phyloP scores from a whole-genome alignment of 2,797 vertebrate genomes.

The Lutjanus campechanus region DNA sequence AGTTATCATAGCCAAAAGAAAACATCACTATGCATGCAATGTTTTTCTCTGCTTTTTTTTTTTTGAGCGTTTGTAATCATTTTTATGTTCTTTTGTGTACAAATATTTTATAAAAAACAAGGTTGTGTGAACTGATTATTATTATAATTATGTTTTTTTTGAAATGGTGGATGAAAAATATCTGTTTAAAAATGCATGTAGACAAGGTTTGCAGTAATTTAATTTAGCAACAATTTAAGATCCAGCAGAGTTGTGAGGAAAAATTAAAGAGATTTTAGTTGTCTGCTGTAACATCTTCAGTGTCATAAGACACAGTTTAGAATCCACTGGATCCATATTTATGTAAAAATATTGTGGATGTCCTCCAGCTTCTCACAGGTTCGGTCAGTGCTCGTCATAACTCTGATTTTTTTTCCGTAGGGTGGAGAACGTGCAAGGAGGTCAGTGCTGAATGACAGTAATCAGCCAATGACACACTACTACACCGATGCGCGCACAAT shows the following conservation, averaged over 20 bases:
- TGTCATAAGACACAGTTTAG: neutral
- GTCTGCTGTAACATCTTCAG: neutral
- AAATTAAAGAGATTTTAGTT: too few relatives aligned
- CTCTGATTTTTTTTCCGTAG: conserved; percentile 72
- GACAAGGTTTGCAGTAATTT: neutral
- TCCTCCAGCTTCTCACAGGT: neutral
- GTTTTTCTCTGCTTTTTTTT: too few relatives aligned
- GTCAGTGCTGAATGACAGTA: conserved; percentile 82
- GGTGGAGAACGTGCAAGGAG: conserved; percentile 87
- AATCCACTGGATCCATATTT: neutral
- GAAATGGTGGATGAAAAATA: too few relatives aligned
- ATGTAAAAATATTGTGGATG: neutral
- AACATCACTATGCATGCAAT: too few relatives aligned
- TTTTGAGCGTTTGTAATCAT: too few relatives aligned
- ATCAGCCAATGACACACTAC: conserved; percentile 82
- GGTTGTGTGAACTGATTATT: too few relatives aligned
- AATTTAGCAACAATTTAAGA: neutral
- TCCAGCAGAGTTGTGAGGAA: neutral
- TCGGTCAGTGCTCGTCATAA: neutral
- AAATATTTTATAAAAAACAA: too few relatives aligned
- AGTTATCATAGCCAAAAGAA: too few relatives aligned
- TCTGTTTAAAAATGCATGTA: too few relatives aligned
- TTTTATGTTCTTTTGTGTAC: too few relatives aligned
- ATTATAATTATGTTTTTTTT: too few relatives aligned
- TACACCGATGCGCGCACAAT: conserved; percentile 90